Evolutionary conservation across 2,113 vertebrate species (phyloP).

Genomic region (Heterotilapia buettikoferi): DNA sequence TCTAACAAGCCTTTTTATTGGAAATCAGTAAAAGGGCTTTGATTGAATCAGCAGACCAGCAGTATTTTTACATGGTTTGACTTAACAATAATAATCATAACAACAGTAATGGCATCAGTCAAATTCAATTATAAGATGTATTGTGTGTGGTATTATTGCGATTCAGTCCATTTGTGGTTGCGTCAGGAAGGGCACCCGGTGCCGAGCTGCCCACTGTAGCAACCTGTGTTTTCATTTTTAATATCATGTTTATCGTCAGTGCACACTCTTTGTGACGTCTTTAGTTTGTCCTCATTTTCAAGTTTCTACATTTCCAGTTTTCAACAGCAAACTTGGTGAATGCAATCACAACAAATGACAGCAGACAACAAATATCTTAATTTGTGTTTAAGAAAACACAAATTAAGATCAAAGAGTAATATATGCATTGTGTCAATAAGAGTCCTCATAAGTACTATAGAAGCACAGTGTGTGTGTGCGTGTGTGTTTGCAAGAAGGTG

Average conservation of each 20-base stretch:
- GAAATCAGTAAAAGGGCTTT: neutral
- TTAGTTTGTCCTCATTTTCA: neutral
- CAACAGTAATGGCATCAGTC: neutral
- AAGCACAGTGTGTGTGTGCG: neutral
- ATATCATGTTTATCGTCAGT: neutral
- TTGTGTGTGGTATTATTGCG: neutral
- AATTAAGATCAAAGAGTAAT: neutral
- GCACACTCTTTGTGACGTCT: neutral
- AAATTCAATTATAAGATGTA: neutral
- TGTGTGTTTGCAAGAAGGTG: neutral
- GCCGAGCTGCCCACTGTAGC: neutral
- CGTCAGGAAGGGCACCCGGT: rapidly evolving
- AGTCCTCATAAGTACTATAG: neutral
- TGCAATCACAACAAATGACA: neutral
- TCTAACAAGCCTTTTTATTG: neutral
- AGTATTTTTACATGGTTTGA: neutral
- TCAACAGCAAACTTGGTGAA: neutral
- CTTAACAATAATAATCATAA: neutral
- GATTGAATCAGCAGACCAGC: rapidly evolving
- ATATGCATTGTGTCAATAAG: neutral
- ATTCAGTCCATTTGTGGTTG: neutral
- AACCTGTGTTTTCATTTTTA: neutral
- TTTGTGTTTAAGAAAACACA: neutral
- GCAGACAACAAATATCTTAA: neutral
- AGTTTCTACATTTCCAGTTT: neutral